Evolutionary conservation across 2,888 invertebrate species (phyloP).

Genomic region (Stenoptilia bipunctidactyla): DNA sequence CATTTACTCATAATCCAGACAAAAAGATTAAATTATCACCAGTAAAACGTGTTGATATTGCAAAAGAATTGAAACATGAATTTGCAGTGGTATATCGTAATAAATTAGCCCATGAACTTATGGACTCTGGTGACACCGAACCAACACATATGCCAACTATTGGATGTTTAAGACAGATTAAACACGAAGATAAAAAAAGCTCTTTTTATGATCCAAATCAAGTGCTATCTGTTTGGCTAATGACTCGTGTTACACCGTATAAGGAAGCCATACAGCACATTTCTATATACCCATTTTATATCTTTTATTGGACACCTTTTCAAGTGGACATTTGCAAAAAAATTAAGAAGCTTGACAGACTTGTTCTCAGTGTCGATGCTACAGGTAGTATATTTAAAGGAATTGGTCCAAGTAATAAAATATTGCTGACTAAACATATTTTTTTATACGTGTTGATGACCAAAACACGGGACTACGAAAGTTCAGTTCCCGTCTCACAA

Average conservation of each 20-base stretch:
- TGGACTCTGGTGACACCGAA: constrained; percentile 7
- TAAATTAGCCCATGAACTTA: constrained; percentile 6
- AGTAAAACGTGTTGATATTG: constrained; percentile 8
- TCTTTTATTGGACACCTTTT: not conserved
- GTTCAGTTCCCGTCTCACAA: constrained; percentile 1
- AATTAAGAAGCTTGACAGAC: not conserved
- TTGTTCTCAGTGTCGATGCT: not conserved
- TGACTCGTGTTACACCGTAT: not conserved
- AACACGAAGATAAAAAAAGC: not conserved
- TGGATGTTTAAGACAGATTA: not conserved
- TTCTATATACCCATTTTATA: not conserved
- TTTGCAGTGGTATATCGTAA: constrained; percentile 10
- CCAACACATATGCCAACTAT: constrained; percentile 8
- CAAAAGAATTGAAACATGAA: constrained; percentile 8
- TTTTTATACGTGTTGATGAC: not conserved
- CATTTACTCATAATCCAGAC: constrained; percentile 7
- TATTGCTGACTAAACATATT: not conserved
- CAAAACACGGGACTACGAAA: not conserved
- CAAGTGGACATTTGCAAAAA: not conserved
- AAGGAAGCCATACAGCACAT: not conserved
- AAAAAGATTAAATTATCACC: constrained; percentile 11
- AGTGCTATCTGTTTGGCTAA: not conserved
- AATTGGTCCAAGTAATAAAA: not conserved
- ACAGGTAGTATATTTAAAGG: not conserved
- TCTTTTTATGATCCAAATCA: not conserved